Evolutionary conservation across 2,113 vertebrate genomes (phyloP).

Genomic region (Callipepla squamata): DNA sequence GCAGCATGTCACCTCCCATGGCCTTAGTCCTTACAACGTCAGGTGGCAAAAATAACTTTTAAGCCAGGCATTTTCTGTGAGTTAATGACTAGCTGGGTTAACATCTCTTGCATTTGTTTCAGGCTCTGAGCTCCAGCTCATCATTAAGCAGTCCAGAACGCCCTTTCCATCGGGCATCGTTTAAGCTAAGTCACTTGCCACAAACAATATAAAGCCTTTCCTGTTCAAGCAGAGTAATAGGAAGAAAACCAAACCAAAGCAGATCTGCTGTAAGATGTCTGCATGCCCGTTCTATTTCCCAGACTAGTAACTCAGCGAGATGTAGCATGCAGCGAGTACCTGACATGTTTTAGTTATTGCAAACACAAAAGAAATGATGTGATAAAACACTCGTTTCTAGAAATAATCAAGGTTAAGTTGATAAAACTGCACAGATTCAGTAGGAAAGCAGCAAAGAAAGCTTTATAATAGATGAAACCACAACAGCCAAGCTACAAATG

Average conservation of each 20-base stretch:
- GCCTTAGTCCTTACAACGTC: not conserved
- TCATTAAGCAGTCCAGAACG: not conserved
- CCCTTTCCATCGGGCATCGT: not conserved
- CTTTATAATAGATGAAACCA: not conserved
- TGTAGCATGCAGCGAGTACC: not conserved
- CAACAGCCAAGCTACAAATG: not conserved
- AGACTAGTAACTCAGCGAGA: not conserved
- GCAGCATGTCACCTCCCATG: not conserved
- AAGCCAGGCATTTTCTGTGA: not conserved
- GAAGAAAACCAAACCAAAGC: slow-evolving; percentile 12
- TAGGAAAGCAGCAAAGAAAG: not conserved
- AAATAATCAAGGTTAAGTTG: not conserved
- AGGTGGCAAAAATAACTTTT: not conserved
- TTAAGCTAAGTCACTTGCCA: not conserved
- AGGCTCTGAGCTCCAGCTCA: not conserved
- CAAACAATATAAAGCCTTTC: not conserved
- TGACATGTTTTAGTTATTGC: not conserved
- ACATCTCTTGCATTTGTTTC: not conserved
- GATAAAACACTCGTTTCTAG: not conserved
- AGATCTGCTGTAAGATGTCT: not conserved
- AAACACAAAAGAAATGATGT: not conserved
- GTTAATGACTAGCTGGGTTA: not conserved
- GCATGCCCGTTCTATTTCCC: not conserved
- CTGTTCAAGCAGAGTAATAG: not conserved
- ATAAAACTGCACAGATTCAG: not conserved